Conservation (phyloP, 2,113 vertebrate species). For the Polyodon spathula region DNA sequence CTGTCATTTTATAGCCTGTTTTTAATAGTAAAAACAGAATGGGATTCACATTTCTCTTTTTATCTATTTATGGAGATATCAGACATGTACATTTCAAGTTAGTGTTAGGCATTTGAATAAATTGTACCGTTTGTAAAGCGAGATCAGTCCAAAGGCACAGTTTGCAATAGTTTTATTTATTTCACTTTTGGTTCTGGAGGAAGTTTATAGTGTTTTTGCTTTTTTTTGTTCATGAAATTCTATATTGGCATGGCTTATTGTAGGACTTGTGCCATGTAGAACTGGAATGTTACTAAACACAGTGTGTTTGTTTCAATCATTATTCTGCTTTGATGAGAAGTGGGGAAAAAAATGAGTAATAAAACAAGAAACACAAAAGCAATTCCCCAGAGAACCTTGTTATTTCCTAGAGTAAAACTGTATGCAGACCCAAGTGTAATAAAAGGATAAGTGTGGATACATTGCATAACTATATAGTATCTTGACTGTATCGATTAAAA, state of each 20-base stretch:
- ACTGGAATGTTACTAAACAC: conserved; percentile 25
- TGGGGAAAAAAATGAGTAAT: neutral
- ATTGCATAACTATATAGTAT: neutral
- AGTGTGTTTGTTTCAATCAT: conserved; percentile 20
- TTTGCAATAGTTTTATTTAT: conserved; percentile 17
- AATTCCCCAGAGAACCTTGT: neutral
- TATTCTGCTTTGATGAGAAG: conserved; percentile 3
- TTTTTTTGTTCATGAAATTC: conserved; percentile 11
- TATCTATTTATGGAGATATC: conserved; percentile 1
- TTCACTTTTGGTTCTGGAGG: neutral
- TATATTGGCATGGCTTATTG: conserved; percentile 26
- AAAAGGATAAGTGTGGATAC: neutral
- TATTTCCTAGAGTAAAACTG: neutral
- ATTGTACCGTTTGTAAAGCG: conserved; percentile 21
- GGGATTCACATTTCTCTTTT: too few relatives aligned
- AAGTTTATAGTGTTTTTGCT: too few relatives aligned
- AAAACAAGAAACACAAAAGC: neutral
- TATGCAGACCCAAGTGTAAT: neutral
- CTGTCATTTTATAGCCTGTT: neutral
- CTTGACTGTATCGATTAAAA: conserved; percentile 2
- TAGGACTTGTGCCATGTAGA: conserved; percentile 29
- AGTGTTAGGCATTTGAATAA: conserved; percentile 8
- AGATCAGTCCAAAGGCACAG: conserved; percentile 30
- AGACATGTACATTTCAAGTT: conserved; percentile 5
- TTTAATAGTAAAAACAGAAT: too few relatives aligned